These are phyloP conservation scores for Pseudomyrmex pallidus DNA, from an alignment of 1,140 invertebrate species.

Conservation along the genomic window DNA sequence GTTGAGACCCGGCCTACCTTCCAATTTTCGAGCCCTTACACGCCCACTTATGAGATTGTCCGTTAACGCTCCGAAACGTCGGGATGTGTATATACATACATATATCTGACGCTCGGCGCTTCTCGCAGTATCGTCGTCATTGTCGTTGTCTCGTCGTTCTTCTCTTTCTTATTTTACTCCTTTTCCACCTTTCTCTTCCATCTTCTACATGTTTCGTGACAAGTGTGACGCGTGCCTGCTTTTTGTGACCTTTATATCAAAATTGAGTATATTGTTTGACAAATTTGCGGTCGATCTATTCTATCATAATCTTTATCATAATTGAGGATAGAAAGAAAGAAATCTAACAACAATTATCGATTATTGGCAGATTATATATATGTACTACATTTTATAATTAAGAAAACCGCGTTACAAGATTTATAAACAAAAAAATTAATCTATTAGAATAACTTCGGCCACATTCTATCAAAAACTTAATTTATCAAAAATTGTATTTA, in stretches of 20 bases:
- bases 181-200: too few species aligned
- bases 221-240: constrained; percentile 8
- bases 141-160: too few species aligned
- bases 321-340: not conserved
- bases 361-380: not conserved
- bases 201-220: constrained; percentile 10
- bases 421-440: not conserved
- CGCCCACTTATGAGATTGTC: constrained; percentile 85
- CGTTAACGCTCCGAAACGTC: constrained; percentile 83
- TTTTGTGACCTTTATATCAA: constrained; percentile 6
- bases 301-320: constrained; percentile 3
- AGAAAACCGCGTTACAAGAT: not conserved
- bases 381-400: not conserved
- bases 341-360: not conserved
- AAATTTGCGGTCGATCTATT: constrained; percentile 29
- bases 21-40: constrained; percentile 85
- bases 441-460: not conserved
- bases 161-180: too few species aligned
- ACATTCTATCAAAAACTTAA: too few species aligned
- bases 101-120: constrained; percentile 76
- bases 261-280: constrained; percentile 25
- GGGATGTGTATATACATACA: constrained; percentile 79
- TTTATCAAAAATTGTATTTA: too few species aligned
- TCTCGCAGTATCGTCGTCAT: constrained; percentile 36
- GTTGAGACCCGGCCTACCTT: constrained; percentile 83